Conservation (phyloP, 2,113 vertebrate species). For the Cephalopterus ornatus region DNA sequence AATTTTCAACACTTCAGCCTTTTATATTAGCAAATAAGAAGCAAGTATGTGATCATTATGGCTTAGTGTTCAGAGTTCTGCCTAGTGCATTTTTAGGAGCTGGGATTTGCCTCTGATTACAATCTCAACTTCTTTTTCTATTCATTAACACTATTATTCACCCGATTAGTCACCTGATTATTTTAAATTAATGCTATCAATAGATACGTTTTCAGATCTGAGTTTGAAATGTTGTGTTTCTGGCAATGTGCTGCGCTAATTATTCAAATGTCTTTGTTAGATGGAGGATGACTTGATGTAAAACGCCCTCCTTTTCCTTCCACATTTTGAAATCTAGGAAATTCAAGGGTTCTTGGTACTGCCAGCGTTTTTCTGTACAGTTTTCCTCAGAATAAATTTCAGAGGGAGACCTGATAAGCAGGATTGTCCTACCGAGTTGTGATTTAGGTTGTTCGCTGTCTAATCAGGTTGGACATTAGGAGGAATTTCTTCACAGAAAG, state of each 20-base stretch:
- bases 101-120: neutral
- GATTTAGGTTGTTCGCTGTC: neutral
- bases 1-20: neutral
- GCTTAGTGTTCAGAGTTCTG: neutral
- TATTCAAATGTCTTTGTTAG: neutral
- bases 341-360: neutral
- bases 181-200: neutral
- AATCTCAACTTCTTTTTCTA: neutral
- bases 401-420: neutral
- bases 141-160: constrained; percentile 18
- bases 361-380: neutral
- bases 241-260: neutral
- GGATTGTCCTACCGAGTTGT: neutral
- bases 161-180: constrained; percentile 14
- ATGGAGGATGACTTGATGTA: neutral
- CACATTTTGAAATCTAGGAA: neutral
- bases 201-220: neutral
- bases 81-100: neutral
- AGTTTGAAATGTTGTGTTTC: neutral
- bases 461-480: neutral
- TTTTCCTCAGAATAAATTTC: neutral
- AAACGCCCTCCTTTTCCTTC: neutral
- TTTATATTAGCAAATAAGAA: neutral
- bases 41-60: neutral
- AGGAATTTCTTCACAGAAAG: neutral